Percentiles rank a stretch among this genome's conserved stretches.
Evolutionary conservation across 1,140 invertebrate genomes (phyloP).

Genomic region (Drosophila ohnishii): DNA sequence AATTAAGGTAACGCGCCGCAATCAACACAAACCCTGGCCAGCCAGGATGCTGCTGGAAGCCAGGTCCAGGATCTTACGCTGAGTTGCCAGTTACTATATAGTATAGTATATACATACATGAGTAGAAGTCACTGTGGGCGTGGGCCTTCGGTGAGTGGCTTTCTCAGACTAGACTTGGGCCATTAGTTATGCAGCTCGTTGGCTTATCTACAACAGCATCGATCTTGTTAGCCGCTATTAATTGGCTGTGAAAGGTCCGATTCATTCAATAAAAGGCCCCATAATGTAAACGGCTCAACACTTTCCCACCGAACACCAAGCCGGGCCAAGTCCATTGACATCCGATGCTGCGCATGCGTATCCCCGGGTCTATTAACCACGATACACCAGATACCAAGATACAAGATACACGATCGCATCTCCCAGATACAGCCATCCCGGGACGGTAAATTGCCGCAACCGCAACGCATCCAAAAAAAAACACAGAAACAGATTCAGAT

Average conservation of each 20-base stretch:
- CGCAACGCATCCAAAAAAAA: slow-evolving; percentile 36
- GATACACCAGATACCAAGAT: slow-evolving; percentile 65
- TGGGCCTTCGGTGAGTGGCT: slow-evolving; percentile 2
- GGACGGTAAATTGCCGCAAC: slow-evolving; percentile 68
- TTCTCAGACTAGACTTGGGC: slow-evolving; percentile 36
- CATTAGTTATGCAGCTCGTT: slow-evolving; percentile 70
- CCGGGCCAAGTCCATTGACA: slow-evolving; percentile 69
- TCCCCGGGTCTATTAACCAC: slow-evolving; percentile 56
- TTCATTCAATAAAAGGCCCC: slow-evolving; percentile 76
- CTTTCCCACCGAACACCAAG: slow-evolving; percentile 63
- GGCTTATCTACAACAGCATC: slow-evolving; percentile 63
- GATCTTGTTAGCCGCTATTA: slow-evolving; percentile 79
- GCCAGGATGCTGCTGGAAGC: slow-evolving; percentile 14
- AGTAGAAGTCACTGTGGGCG: slow-evolving; percentile 4
- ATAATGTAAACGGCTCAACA: slow-evolving; percentile 75
- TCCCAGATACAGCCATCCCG: slow-evolving; percentile 50
- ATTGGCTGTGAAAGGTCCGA: slow-evolving; percentile 77
- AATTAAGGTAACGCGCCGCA: slow-evolving; percentile 79
- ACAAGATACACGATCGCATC: slow-evolving; percentile 54
- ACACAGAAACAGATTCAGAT: slow-evolving; percentile 21
- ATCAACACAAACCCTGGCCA: slow-evolving; percentile 60
- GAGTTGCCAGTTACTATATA: neutral
- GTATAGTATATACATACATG: neutral
- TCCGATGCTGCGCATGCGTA: slow-evolving; percentile 51
- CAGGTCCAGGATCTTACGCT: neutral